Conservation (phyloP, 2,888 invertebrate species). For the Erpobdella octoculata region DNA sequence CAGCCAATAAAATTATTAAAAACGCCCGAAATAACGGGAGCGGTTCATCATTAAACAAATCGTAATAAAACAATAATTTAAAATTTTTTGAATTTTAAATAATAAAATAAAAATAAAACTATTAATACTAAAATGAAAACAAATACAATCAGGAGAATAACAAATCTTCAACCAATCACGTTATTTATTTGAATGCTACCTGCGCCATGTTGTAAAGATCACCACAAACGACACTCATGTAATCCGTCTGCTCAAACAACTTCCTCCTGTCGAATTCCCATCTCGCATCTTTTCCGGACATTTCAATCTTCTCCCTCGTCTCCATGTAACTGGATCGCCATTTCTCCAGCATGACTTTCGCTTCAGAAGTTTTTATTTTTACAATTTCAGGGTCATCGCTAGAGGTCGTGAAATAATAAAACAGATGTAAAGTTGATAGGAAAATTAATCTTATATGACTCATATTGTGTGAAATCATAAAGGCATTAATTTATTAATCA, state of each 20-base stretch:
- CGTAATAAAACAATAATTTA: too few species aligned
- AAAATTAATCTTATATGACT: too few species aligned
- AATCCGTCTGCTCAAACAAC: conserved; percentile 75
- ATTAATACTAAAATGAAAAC: not conserved
- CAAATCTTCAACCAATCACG: not conserved
- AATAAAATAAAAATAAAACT: conserved; percentile 16
- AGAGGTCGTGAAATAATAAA: not conserved
- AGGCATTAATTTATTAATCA: too few species aligned
- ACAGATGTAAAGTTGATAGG: not conserved
- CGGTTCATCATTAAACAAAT: too few species aligned
- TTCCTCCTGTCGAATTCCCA: conserved; percentile 83
- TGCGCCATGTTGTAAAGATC: conserved; percentile 72
- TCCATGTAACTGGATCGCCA: conserved; percentile 59
- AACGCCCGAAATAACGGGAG: too few species aligned
- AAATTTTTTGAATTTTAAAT: too few species aligned
- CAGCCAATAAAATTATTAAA: too few species aligned
- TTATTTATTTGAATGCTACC: conserved; percentile 52
- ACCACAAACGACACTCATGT: conserved; percentile 70
- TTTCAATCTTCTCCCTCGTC: conserved; percentile 71
- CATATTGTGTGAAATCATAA: too few species aligned
- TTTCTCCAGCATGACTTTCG: conserved; percentile 63
- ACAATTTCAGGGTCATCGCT: conserved; percentile 47
- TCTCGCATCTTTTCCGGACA: conserved; percentile 71
- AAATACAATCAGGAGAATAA: not conserved
- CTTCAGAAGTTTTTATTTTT: conserved; percentile 57